phyloP scores from a whole-genome alignment of 2,113 vertebrate species.

The Catharus minimus region DNA sequence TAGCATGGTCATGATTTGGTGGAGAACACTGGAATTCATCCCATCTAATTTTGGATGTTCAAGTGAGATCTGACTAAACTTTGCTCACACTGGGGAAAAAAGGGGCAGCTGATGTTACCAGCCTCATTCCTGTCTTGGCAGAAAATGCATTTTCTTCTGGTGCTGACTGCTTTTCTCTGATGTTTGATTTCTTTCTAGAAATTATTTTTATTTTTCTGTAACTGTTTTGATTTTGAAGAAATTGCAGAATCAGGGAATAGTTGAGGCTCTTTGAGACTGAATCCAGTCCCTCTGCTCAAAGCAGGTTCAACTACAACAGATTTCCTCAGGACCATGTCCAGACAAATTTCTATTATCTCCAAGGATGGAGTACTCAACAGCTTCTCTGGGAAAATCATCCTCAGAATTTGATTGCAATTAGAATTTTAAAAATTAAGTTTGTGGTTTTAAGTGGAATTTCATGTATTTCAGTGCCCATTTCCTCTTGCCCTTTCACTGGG shows the following conservation, averaged over 20 bases:
- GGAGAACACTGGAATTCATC: neutral
- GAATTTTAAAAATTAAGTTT: rapidly evolving
- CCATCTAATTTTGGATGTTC: neutral
- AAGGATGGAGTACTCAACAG: neutral
- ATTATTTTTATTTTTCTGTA: neutral
- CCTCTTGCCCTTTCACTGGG: neutral
- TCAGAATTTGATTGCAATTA: neutral
- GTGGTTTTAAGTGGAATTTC: neutral
- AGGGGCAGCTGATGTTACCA: neutral
- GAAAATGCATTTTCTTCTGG: neutral
- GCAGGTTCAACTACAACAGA: neutral
- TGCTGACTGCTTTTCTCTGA: neutral
- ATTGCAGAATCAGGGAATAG: neutral
- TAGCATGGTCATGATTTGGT: neutral
- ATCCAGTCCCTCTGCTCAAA: neutral
- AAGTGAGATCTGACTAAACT: neutral
- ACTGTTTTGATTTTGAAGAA: neutral
- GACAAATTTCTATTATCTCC: neutral
- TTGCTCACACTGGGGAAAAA: neutral
- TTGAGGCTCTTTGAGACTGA: neutral
- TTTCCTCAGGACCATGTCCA: neutral
- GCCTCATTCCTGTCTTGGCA: neutral
- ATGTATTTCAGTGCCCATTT: neutral
- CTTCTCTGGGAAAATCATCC: neutral
- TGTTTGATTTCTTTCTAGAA: neutral